Percentiles rank a stretch among this genome's conserved stretches.
Conservation (phyloP, 2,113 vertebrate species). For the Ascaphus truei region DNA sequence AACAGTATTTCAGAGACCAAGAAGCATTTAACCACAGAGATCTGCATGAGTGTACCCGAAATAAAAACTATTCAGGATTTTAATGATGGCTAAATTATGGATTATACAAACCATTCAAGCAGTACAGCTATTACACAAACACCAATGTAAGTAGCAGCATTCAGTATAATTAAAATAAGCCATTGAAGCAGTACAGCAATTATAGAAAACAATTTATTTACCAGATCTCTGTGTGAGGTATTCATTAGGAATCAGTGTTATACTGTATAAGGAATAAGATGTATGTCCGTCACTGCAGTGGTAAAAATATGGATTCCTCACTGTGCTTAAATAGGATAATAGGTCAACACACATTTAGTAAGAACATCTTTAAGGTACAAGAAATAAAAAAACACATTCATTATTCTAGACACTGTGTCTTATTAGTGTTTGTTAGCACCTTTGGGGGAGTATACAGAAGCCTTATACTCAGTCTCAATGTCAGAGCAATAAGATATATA, state of each 20-base stretch:
- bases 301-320: conserved; percentile 22
- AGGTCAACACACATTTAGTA: conserved; percentile 3
- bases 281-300: not conserved
- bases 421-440: conserved; percentile 12
- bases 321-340: conserved; percentile 19
- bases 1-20: too few species aligned
- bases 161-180: conserved; percentile 20
- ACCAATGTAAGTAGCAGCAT: conserved; percentile 15
- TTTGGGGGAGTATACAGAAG: not conserved
- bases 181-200: conserved; percentile 10
- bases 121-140: not conserved
- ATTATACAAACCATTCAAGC: not conserved
- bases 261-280: conserved; percentile 6
- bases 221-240: not conserved
- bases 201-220: conserved; percentile 14
- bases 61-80: conserved; percentile 5
- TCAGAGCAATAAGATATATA: not conserved
- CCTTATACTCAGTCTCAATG: not conserved
- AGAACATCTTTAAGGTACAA: conserved; percentile 2
- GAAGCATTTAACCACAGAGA: not conserved
- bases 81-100: conserved; percentile 12
- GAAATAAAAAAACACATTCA: conserved; percentile 18
- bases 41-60: not conserved
- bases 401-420: too few species aligned
- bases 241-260: conserved; percentile 20